Conservation (phyloP, 2,113 vertebrate species). For the Rhinoptilus africanus region DNA sequence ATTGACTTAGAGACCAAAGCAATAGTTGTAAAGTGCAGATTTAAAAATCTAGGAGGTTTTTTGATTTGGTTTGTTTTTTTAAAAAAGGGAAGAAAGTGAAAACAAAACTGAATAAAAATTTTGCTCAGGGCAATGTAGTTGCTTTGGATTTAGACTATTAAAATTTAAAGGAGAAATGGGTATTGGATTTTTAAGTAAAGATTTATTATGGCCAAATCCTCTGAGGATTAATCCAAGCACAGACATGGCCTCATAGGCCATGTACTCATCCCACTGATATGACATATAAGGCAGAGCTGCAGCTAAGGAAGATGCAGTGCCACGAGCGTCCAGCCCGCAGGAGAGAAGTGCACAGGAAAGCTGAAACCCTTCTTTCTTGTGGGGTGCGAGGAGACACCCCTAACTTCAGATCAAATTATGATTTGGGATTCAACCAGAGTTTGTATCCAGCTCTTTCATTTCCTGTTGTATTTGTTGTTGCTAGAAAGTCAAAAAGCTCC, state of each 20-base stretch:
- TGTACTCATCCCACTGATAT: fast-evolving
- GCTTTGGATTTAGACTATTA: background rate
- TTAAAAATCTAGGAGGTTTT: background rate
- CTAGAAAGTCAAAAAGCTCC: background rate
- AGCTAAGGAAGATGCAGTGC: background rate
- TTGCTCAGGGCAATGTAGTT: background rate
- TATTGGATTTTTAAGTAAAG: background rate
- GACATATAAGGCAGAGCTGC: background rate
- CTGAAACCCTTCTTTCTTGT: background rate
- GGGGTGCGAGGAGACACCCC: background rate
- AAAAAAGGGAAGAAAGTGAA: background rate
- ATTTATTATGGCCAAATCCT: background rate
- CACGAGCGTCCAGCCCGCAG: fast-evolving
- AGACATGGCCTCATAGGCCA: background rate
- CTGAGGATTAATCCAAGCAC: background rate
- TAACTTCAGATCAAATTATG: background rate
- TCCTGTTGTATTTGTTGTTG: background rate
- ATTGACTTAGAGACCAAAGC: background rate
- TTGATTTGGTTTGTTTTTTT: too few relatives aligned
- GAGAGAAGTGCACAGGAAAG: background rate
- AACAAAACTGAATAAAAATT: background rate
- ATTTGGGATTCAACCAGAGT: background rate
- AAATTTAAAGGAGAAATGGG: background rate
- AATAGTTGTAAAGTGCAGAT: background rate
- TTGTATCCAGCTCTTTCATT: background rate